Percentiles rank a stretch among this genome's conserved stretches.
Conservation (phyloP, 2,888 invertebrate species). For the Cotesia congregata region DNA sequence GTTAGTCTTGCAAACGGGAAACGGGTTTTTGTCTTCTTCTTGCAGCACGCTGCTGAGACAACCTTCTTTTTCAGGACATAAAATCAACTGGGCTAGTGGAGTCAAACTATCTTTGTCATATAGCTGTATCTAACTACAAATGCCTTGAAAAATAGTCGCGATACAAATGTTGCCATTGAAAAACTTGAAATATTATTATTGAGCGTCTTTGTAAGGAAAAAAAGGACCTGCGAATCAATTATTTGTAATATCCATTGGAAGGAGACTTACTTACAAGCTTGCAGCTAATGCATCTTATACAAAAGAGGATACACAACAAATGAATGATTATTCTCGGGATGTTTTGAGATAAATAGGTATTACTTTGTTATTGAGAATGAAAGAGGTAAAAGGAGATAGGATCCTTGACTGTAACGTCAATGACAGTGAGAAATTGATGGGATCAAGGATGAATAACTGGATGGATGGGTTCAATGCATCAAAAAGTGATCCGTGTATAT, state of each 20-base stretch:
- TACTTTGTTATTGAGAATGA: background rate
- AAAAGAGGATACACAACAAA: background rate
- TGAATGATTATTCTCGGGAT: background rate
- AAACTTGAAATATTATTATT: conserved; percentile 6
- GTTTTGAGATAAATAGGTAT: background rate
- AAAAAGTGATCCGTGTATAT: conserved; percentile 1
- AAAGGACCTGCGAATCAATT: background rate
- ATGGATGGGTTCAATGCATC: conserved; percentile 31
- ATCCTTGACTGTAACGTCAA: background rate
- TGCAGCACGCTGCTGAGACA: background rate
- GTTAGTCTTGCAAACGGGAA: conserved; percentile 39
- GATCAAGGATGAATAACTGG: conserved; percentile 2
- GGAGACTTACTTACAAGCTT: no score
- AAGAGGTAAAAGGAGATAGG: background rate
- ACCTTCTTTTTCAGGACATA: conserved; percentile 22
- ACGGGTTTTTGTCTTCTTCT: conserved; percentile 34
- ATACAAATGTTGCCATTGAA: background rate
- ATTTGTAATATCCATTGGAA: background rate
- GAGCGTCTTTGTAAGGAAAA: background rate
- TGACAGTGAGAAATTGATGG: conserved; percentile 25
- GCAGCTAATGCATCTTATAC: no score
- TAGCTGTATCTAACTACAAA: background rate
- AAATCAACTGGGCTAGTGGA: conserved; percentile 31
- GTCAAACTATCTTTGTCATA: conserved; percentile 25
- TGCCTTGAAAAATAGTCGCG: conserved; percentile 3